These are phyloP conservation scores for Drosophila prolongata DNA, from an alignment of 2,888 invertebrate genomes.

Conservation along the genomic window DNA sequence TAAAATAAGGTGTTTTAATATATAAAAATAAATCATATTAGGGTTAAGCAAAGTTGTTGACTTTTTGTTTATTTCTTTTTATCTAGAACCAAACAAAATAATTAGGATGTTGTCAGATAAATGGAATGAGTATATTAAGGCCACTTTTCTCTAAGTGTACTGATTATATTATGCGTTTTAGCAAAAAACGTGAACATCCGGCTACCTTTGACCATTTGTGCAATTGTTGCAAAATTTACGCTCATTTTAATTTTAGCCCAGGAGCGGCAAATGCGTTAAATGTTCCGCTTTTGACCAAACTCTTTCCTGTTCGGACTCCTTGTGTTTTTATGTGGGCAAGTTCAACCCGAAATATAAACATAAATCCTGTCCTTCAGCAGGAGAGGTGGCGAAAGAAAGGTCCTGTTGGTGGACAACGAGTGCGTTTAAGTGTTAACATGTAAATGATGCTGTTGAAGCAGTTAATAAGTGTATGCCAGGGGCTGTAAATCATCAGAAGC, in stretches of 20 bases:
- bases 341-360: slow-evolving; percentile 58
- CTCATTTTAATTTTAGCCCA: slow-evolving; percentile 67
- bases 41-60: too few relatives aligned
- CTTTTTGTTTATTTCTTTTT: too few relatives aligned
- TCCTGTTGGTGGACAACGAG: slow-evolving; percentile 58
- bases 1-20: too few relatives aligned
- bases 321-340: slow-evolving; percentile 20
- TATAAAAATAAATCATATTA: too few relatives aligned
- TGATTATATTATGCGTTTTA: slow-evolving; percentile 39
- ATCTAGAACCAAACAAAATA: too few relatives aligned
- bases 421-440: slow-evolving; percentile 83
- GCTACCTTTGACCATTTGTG: slow-evolving; percentile 66
- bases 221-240: slow-evolving; percentile 84
- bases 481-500: slow-evolving; percentile 67
- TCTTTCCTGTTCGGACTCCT: slow-evolving; percentile 6
- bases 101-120: too few relatives aligned
- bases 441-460: slow-evolving; percentile 77
- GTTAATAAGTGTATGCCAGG: slow-evolving; percentile 75
- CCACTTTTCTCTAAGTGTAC: slow-evolving; percentile 48
- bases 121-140: not conserved
- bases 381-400: slow-evolving; percentile 43
- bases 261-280: slow-evolving; percentile 71
- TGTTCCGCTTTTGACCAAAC: slow-evolving; percentile 29
- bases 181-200: slow-evolving; percentile 17
- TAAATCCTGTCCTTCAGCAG: slow-evolving; percentile 60